A percentile compares a stretch with the other conserved stretches of the same genome.
phyloP scores from a whole-genome alignment of 2,797 vertebrate species.

The Delichon dasypus region DNA sequence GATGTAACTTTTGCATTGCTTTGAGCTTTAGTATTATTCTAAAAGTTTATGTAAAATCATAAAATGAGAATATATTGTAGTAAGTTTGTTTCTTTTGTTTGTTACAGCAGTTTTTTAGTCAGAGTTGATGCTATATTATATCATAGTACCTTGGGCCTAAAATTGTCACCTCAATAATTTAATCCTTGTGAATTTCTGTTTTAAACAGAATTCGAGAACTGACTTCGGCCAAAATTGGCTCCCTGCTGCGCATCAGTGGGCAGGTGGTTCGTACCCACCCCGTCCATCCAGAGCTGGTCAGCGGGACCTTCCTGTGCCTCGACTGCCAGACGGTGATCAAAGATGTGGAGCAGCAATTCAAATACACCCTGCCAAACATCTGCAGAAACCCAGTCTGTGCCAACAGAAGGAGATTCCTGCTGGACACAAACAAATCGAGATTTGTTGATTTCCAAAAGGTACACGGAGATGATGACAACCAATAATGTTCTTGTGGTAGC shows the following conservation, averaged over 20 bases:
- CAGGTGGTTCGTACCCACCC: constrained; percentile 98
- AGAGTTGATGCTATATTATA: not conserved
- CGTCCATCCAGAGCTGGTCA: constrained; percentile 95
- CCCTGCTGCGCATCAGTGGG: constrained; percentile 92
- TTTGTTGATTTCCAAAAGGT: constrained; percentile 99
- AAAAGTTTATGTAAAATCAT: not conserved
- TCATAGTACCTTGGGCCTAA: not conserved
- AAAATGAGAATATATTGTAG: not conserved
- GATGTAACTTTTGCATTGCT: not conserved
- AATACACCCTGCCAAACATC: constrained; percentile 95
- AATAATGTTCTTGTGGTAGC: not conserved
- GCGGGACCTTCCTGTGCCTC: constrained; percentile 93
- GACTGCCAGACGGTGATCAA: constrained; percentile 95
- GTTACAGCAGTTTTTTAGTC: not conserved
- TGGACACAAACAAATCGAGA: constrained; percentile 97
- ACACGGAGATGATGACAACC: not conserved
- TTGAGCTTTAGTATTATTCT: not conserved
- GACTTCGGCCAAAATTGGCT: constrained; percentile 90
- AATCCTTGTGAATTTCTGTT: not conserved
- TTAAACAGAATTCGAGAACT: constrained; percentile 90
- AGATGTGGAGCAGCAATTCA: constrained; percentile 97
- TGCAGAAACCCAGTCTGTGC: constrained; percentile 97
- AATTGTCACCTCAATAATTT: not conserved
- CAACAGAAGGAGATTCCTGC: constrained; percentile 92
- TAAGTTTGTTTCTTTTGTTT: not conserved